These are phyloP conservation scores for Alaudala cheleensis DNA, from an alignment of 2,113 vertebrate species.

Conservation along the genomic window DNA sequence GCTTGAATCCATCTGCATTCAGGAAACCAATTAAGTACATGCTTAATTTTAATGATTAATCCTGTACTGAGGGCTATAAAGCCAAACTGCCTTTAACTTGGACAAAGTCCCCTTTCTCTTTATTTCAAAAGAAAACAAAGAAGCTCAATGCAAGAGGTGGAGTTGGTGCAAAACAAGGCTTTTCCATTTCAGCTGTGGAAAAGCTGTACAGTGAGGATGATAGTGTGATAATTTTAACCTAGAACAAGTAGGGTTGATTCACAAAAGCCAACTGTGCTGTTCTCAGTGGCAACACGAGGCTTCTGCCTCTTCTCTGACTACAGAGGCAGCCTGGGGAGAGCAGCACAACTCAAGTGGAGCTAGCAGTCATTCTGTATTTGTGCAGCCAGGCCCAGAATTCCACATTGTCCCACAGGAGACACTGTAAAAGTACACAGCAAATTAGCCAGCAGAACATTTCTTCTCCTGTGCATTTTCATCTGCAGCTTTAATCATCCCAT, in stretches of 20 bases:
- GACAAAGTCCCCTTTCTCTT: not conserved
- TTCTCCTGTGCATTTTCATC: not conserved
- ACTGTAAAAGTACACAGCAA: not conserved
- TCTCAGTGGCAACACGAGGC: not conserved
- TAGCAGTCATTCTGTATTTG: not conserved
- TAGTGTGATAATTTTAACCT: not conserved
- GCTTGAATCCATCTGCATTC: conserved; percentile 22
- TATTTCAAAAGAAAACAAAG: not conserved
- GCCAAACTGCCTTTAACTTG: not conserved
- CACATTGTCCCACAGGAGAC: not conserved
- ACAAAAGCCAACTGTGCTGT: not conserved
- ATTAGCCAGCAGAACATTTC: not conserved
- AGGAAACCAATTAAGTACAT: conserved; percentile 29
- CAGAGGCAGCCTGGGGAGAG: not conserved
- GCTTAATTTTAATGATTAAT: conserved; percentile 48
- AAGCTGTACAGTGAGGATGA: not conserved
- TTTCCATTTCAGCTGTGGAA: not conserved
- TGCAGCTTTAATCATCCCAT: not conserved
- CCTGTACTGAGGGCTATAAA: not conserved
- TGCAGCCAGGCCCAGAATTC: not conserved
- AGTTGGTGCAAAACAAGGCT: not conserved
- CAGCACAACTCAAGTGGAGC: not conserved
- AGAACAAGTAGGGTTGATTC: not conserved
- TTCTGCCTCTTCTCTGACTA: not conserved
- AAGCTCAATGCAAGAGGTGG: not conserved